Conservation (phyloP, 2,797 vertebrate genomes). For the Siniperca scherzeri region DNA sequence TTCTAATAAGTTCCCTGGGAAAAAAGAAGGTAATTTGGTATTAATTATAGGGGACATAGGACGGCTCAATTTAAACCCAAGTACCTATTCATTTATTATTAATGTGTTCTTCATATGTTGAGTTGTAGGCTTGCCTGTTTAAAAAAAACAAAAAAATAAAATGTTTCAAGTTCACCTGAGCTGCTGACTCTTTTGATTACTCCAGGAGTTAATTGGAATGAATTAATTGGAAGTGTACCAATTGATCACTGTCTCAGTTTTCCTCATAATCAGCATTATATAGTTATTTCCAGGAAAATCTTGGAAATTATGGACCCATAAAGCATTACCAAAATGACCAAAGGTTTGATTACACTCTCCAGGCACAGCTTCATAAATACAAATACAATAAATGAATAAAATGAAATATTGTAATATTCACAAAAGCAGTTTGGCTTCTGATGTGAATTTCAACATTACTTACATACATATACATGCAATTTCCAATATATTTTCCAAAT, state of each 20-base stretch:
- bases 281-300: background rate
- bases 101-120: slow-evolving; percentile 7
- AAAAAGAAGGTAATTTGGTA: background rate
- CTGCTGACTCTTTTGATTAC: background rate
- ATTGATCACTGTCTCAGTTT: background rate
- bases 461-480: background rate
- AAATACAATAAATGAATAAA: too few species aligned
- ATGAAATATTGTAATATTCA: background rate
- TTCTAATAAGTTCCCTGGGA: background rate
- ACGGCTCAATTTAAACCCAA: background rate
- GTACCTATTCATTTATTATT: background rate
- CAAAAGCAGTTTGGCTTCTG: background rate
- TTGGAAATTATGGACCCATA: background rate
- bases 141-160: background rate
- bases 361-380: background rate
- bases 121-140: background rate
- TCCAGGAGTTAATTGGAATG: background rate
- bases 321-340: background rate
- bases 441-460: background rate
- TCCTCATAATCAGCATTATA: background rate
- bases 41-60: background rate
- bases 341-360: background rate
- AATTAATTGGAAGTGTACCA: background rate
- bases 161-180: background rate
- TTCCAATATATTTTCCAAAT: background rate